Conservation (phyloP, 1,140 invertebrate species). For the Drosophila dunni region DNA sequence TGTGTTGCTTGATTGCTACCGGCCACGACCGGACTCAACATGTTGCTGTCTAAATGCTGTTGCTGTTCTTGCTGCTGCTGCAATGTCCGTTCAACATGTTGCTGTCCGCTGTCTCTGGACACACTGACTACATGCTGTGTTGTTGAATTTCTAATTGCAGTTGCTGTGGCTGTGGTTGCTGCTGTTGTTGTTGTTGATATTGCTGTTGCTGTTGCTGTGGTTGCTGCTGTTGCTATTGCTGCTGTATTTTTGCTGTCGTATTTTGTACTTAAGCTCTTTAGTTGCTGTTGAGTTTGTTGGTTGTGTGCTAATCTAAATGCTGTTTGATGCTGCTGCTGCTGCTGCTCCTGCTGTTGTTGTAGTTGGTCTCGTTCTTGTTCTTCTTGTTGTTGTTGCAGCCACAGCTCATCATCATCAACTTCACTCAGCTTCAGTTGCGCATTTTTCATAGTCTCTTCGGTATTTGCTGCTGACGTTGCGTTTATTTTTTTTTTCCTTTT, state of each 20-base stretch:
- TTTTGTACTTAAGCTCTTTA: constrained; percentile 80
- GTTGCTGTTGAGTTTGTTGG: constrained; percentile 66
- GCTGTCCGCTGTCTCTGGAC: constrained; percentile 18
- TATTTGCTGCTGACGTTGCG: constrained; percentile 71
- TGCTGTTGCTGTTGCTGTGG: constrained; percentile 41
- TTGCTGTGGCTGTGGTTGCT: constrained; percentile 44
- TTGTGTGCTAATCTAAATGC: constrained; percentile 52
- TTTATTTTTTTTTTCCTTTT: constrained; percentile 68
- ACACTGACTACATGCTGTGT: constrained; percentile 45
- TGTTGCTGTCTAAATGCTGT: constrained; percentile 49
- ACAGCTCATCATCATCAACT: constrained; percentile 76
- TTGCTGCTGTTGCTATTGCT: constrained; percentile 40
- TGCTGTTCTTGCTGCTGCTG: constrained; percentile 44
- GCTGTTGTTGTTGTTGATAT: constrained; percentile 43
- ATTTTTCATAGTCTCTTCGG: constrained; percentile 83
- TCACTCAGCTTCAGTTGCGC: constrained; percentile 80
- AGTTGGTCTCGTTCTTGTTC: too few relatives aligned
- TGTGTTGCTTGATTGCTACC: constrained; percentile 58
- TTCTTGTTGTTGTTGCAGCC: constrained; percentile 60
- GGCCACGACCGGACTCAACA: constrained; percentile 33
- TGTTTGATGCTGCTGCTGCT: constrained; percentile 35
- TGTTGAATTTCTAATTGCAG: constrained; percentile 22
- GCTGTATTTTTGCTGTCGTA: constrained; percentile 48
- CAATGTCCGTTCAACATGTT: constrained; percentile 33
- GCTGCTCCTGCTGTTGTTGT: constrained; percentile 29